Base-by-base conservation (phyloP, 2,888 invertebrate species). In the Dolomedes plantarius region DNA sequence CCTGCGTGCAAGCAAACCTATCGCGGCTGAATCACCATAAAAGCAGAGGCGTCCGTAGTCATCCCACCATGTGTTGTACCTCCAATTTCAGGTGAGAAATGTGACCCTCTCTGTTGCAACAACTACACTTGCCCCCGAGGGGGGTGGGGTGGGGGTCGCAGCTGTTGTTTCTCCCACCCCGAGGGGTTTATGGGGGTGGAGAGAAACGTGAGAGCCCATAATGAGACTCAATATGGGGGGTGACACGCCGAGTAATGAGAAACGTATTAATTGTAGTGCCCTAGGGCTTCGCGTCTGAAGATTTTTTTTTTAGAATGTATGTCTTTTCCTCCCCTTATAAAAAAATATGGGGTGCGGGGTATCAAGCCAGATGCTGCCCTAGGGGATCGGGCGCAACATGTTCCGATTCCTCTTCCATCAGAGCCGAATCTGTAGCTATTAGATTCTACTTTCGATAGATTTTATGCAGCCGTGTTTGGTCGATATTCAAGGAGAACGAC, bases 71-170 rank as follows among this genome's bases (percentile, higher is more conserved):
- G 75, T 82, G 81, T n/a, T 82, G 81, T 75, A 73, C 73, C 67
- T 82, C 81, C 81, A 75, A 82, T 82, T 82, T 82, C 81, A 82
- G 75, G 81, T 82, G 81, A 82, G 81, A 82, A 82, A 82, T 82
- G 81, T 56, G 81, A 82, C 81, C 81, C 74, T 74, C 74, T 74
- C 75, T 56, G 68, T 69, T 82, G 75, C 75, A 62, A 50, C 81
- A 69, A 39, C 74, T 72, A 65, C 36, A 69, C 71, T 36, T 32
- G 32, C 78, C 74, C 74, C 64, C 46, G n/a, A 23, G 56, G 56
- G 56, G 29, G 67, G 73, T 67, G 50, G 31, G 32, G 65, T n/a
- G 67, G 41, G 65, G 19, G 56, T 23, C 19, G 67, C 68, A 64
- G 75, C 62, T 75, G 75, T 75, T 69, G 39, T 71, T 75, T 71